Evolutionary conservation across 2,888 invertebrate genomes (phyloP), one percentile per base, ranked within the genome.

Genomic region (Orthonychiurus folsomi): DNA sequence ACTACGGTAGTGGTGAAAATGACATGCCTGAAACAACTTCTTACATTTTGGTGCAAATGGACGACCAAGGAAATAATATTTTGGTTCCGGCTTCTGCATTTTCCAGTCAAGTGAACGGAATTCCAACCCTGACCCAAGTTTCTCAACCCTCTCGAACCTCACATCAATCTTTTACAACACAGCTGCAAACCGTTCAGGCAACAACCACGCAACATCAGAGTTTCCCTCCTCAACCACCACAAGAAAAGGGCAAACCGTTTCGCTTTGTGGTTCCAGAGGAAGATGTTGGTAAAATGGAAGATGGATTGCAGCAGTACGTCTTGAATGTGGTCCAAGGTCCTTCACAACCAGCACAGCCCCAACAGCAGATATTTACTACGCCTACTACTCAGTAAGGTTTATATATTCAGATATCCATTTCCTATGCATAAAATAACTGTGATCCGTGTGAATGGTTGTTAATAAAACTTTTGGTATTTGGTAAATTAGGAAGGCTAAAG

Each of bases 21-120:
- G 37, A 37, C 5, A 9, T 37, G 37, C 5, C 37, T n/a, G 28
- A 56, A 28, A 48, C 48, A 58, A 20, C 27, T 18, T 48, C 58
- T 9, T 58, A 48, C 25, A 58, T 58, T 21, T 25, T 58, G 18
- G 48, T 58, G 21, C 58, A 27, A 18, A 20, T 58, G 9, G 58
- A 58, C 25, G 58, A 58, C 20, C 48, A 58, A 50, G 58, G 58
- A 21, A 58, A 47, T 24, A 58, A 27, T 15, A 37, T 58, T 5
- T 50, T 58, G 21, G 58, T 58, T 24, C 58, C 58, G 3, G 23
- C 58, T 57, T 57, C 57, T 2, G 21, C 57, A 28, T 24, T 57
- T 20, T 24, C 55, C 3, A 55, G 12, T 23, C 55, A 55, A 55
- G 55, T 55, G 24, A 55, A 55, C 3, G 55, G 20, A 20, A 52